Base-by-base conservation (phyloP, 2,888 invertebrate genomes). In the Caenorhabditis macrosperma region DNA sequence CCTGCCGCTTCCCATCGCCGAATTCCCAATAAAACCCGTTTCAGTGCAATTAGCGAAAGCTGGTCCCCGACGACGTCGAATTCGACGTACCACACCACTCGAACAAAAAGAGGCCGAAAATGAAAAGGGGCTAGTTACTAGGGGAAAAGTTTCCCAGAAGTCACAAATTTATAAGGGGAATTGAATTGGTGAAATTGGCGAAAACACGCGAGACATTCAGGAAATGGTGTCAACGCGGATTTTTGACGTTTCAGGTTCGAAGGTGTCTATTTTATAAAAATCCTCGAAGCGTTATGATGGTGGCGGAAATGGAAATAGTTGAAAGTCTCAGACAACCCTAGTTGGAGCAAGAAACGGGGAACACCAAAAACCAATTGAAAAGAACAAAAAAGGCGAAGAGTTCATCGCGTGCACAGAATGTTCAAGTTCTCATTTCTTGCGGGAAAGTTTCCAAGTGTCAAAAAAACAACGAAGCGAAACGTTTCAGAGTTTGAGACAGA, bases 31-130 rank as follows among this genome's bases (percentile, higher is more conserved):
- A 74, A 74, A 74, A 74, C 57, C 50, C 64, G 57, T 64, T 64
- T 64, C 48, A 12, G 48, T 59, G 74, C 64, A 74, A 74, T 74
- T 74, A 74, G 59, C 20, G 55, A 74, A 74, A 74, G 74, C 74
- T 74, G 74, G 64, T 64, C 64, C 64, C 74, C 30, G n/a, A n/a
- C n/a, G n/a, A 30, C 46, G 28, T 59, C 66, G n/a, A 30, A 55
- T 30, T 66, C 15, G 44, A 15, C 28, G 12, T n/a, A 55, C 22
- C 33, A 7, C n/a, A 17, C 15, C 12, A 17, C 22, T 30, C 24
- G 46, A 60, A 55, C 17, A 30, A 30, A 30, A 10, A 67, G 20
- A 10, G n/a, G n/a, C n/a, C 4, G 10, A 20, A 44, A 44, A 44
- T 44, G 44, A 44, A 5, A 17, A 10, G 20, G 44, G 15, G 3